Conservation (phyloP, 2,113 vertebrate genomes). For the Platycercus adscitus region DNA sequence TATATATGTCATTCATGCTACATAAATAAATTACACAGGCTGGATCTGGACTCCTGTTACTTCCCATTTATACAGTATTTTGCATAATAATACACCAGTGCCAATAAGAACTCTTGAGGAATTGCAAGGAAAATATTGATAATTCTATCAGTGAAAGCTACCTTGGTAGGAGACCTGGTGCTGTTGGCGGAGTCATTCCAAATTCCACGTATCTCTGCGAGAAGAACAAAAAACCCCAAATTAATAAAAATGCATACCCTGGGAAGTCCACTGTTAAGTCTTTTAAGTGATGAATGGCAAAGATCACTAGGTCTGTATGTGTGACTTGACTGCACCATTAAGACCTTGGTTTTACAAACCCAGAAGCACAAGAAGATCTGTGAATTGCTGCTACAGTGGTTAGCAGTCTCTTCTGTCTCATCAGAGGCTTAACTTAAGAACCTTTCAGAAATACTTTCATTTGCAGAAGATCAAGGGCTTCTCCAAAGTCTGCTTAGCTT, state of each 20-base stretch:
- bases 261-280: not conserved
- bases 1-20: not conserved
- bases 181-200: conserved; percentile 82
- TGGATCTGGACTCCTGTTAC: not conserved
- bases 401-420: not conserved
- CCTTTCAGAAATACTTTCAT: not conserved
- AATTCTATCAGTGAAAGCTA: conserved; percentile 56
- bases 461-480: not conserved
- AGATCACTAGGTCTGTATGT: not conserved
- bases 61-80: not conserved
- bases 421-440: not conserved
- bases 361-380: not conserved
- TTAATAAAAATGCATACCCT: not conserved
- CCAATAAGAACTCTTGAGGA: not conserved
- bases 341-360: not conserved
- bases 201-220: conserved; percentile 88
- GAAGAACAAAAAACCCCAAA: not conserved
- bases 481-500: not conserved
- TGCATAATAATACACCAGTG: not conserved
- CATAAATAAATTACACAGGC: conserved; percentile 15
- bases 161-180: conserved; percentile 85
- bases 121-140: not conserved
- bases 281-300: not conserved
- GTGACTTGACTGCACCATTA: not conserved
- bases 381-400: not conserved